phyloP scores from a whole-genome alignment of 2,113 vertebrate species.

The Lycaon pictus region DNA sequence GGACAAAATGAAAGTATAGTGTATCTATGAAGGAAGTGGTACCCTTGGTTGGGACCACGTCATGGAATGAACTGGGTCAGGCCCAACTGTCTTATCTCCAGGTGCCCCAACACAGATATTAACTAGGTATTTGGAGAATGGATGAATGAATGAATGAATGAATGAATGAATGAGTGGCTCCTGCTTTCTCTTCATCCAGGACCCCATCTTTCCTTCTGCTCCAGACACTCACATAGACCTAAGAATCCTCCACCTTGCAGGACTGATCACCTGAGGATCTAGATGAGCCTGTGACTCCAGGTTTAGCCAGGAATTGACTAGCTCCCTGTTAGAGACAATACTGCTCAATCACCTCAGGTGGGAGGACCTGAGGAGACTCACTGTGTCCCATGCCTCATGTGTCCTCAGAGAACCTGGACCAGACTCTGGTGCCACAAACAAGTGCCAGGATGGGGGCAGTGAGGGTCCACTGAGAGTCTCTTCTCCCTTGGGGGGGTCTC shows the following conservation, averaged over 20 bases:
- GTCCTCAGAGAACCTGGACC: background rate
- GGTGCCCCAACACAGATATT: background rate
- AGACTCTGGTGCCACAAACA: accelerated
- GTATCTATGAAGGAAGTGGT: background rate
- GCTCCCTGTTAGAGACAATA: accelerated
- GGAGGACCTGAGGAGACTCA: too few relatives aligned
- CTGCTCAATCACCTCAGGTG: background rate
- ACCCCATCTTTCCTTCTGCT: background rate
- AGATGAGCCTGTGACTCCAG: background rate
- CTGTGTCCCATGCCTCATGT: accelerated
- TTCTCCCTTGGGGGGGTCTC: background rate
- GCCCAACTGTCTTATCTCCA: background rate
- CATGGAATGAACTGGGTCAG: accelerated
- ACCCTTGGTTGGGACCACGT: too few relatives aligned
- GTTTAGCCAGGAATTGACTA: background rate
- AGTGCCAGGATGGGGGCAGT: background rate
- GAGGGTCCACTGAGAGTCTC: too few relatives aligned
- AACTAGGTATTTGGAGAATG: too few relatives aligned
- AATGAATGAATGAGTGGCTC: background rate
- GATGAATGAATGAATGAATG: too few relatives aligned
- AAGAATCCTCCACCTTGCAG: background rate
- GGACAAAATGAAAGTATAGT: background rate
- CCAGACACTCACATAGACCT: background rate
- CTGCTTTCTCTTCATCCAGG: background rate
- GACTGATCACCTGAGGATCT: background rate